Percentiles rank a stretch among this genome's conserved stretches.
These are phyloP conservation scores for Aphis gossypii DNA, from an alignment of 1,140 invertebrate genomes.

Conservation along the genomic window DNA sequence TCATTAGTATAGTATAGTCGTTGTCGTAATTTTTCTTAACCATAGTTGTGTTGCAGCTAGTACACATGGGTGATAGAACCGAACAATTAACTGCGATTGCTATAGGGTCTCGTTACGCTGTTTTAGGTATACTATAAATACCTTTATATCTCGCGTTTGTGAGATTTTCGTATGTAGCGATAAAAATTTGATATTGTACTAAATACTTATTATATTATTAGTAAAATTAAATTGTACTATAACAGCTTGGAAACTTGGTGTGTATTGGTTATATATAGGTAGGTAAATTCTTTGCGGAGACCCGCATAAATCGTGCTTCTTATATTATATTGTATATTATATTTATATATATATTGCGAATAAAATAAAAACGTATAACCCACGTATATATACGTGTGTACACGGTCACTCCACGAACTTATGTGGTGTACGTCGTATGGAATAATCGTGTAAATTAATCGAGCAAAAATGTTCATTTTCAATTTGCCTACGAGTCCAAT, in stretches of 20 bases:
- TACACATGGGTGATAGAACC: not conserved
- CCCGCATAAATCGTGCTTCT: not conserved
- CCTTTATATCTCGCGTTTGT: not conserved
- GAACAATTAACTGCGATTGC: not conserved
- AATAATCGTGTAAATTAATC: not conserved
- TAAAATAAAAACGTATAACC: not conserved
- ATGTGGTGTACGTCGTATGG: not conserved
- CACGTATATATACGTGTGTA: not conserved
- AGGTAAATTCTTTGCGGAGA: not conserved
- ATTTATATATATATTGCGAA: not conserved
- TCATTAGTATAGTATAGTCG: not conserved
- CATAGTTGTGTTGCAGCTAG: not conserved
- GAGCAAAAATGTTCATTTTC: not conserved
- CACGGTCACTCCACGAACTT: not conserved
- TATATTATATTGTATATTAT: not conserved
- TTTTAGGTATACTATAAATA: not conserved
- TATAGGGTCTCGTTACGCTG: not conserved
- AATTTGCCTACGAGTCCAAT: not conserved
- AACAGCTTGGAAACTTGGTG: not conserved
- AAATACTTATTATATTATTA: not conserved
- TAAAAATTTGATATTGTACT: not conserved
- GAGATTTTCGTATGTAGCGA: not conserved
- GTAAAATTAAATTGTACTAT: not conserved
- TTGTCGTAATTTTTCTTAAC: not conserved
- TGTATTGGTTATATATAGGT: not conserved